Evolutionary conservation across 2,113 vertebrate species (phyloP), one percentile per base, ranked within the genome.

Genomic region (Orcinus orca): DNA sequence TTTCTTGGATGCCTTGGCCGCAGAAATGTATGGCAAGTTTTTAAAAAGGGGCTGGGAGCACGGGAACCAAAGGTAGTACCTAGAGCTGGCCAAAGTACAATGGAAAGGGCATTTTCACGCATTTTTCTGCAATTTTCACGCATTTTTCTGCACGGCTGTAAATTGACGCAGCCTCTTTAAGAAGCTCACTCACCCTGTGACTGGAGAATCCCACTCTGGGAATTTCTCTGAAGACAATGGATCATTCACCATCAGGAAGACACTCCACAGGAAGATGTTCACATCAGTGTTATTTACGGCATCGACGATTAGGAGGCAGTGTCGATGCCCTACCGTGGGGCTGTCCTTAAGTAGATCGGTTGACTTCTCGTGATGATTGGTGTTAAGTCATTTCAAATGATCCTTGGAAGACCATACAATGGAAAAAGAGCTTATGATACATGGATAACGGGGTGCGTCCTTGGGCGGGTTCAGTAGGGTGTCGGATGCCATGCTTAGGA

Each of bases 61-160:
- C 3, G 0, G 8, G 38, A 7, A 47, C 20, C 8, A 0, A 17
- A 62, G 38, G 8, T 18, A 1, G 5, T 5, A n/a, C 31, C 47
- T 14, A 55, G 55, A 8, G 13, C 20, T 4, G 25, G 55, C 55
- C 25, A 7, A 74, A n/a, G 58, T 44, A 29, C 55, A 26, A 8
- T 0, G 13, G 2, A n/a, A 25, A 17, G 36, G 29, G 11, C 4
- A 18, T 71, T 71, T 58, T 33, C 25, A 6, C 3, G 1, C 8
- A 3, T 11, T 33, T 44, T n/a, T 62, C 55, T n/a, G 55, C 31
- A 15, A 12, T 26, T 71, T 58, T 31, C 25, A 10, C 3, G 2
- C 8, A 3, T 11, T 33, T 47, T n/a, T 62, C 55, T 36, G 58
- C 31, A 15, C 20, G 18, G 55, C 10, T 47, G 31, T 12, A 5